Conservation (phyloP, 2,113 vertebrate genomes). For the Ptilonorhynchus violaceus region DNA sequence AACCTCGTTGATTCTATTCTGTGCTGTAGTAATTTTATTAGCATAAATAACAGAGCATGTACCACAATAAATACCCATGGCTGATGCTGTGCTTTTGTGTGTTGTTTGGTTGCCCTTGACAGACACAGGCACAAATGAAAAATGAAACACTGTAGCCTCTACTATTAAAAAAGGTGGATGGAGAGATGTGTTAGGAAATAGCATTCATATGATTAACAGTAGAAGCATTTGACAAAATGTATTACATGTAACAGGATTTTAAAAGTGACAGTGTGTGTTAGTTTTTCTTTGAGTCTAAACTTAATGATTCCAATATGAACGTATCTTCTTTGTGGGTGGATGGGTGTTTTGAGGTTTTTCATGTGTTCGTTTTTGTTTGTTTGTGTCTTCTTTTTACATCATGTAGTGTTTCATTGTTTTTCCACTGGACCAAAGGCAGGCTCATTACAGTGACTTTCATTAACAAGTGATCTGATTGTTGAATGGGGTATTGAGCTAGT, state of each 20-base stretch:
- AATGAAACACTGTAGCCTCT: neutral
- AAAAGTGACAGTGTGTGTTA: neutral
- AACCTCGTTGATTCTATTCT: constrained; percentile 45
- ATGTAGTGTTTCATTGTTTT: neutral
- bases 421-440: neutral
- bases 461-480: neutral
- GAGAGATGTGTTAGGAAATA: neutral
- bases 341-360: neutral
- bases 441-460: neutral
- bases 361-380: no score
- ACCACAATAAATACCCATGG: constrained; percentile 36
- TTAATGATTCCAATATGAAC: neutral
- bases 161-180: neutral
- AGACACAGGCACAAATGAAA: neutral
- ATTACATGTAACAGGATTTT: neutral
- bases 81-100: constrained; percentile 10
- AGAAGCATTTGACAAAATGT: neutral
- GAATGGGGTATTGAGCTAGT: neutral
- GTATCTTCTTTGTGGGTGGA: neutral
- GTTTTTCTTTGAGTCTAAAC: neutral
- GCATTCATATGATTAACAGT: neutral
- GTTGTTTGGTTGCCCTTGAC: neutral
- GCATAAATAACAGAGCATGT: constrained; percentile 51
- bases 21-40: constrained; percentile 57
- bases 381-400: neutral